Base-by-base conservation (phyloP, 2,888 invertebrate genomes). In the Odontocolon sp. region DNA sequence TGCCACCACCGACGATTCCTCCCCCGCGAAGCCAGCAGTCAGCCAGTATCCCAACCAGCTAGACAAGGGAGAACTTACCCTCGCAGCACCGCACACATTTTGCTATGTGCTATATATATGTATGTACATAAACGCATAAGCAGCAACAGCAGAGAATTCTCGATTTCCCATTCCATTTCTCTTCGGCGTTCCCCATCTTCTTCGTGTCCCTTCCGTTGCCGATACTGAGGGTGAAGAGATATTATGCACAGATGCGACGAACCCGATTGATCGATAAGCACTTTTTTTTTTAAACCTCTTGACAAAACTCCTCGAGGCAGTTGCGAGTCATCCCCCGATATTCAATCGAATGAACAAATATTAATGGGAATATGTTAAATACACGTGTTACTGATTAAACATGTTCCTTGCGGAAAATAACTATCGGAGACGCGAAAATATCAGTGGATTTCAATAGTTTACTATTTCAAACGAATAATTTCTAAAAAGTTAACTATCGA, bases 11-110 rank as follows among this genome's bases (percentile, higher is more conserved):
- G 40, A n/a, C 18, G 36, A 11, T 67, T 54, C 36, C 61, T 66
- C 61, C 67, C 67, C 54, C 54, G 54, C 52, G 52, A 67, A 59
- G 18, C 67, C 14, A 61, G 52, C 45, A n/a, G n/a, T 23, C 33
- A 1, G 45, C 23, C 23, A n/a, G n/a, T n/a, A n/a, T n/a, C n/a
- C n/a, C n/a, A n/a, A 11, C 26, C 47, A 2, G 4, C 47, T 47
- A 16, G 11, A 2, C n/a, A 23, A 26, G 26, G 31, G 21, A 23
- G 45, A 0, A 59, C 28, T 28, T 9, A 59, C 42, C 42, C 28
- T n/a, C 36, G 42, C 42, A 14, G 31, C 6, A 16, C 31, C 18
- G 9, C 63, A 50, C 63, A 23, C 33, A 50, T 36, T n/a, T n/a
- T n/a, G n/a, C 36, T 63, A 63, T 21, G 6, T 14, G 14, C 47